These are phyloP conservation scores for Clarias batrachus DNA, from an alignment of 2,113 vertebrate species.

Conservation along the genomic window DNA sequence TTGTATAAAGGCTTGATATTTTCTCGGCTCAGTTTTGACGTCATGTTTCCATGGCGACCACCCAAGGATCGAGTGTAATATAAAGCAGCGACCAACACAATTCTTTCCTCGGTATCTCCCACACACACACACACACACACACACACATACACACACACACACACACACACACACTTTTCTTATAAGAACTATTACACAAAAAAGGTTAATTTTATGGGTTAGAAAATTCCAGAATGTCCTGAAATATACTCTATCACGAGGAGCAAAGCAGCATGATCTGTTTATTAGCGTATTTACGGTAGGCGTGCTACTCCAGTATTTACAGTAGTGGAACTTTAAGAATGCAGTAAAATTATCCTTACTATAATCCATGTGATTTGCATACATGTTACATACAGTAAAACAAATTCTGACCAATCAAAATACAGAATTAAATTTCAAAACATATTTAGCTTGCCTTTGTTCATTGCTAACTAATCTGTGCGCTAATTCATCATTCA, in stretches of 20 bases:
- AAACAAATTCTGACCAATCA: background rate
- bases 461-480: background rate
- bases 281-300: background rate
- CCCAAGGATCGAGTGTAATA: slow-evolving; percentile 7
- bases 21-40: slow-evolving; percentile 14
- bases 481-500: background rate
- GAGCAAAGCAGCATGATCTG: background rate
- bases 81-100: background rate
- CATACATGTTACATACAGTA: background rate
- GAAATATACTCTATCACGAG: background rate
- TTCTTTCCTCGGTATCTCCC: background rate
- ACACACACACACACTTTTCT: background rate
- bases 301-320: background rate
- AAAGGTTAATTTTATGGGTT: background rate
- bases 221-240: background rate
- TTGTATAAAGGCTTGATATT: slow-evolving; percentile 20
- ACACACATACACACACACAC: background rate
- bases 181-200: background rate
- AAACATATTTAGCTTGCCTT: background rate
- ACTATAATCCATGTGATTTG: background rate
- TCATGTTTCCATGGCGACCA: slow-evolving; percentile 32
- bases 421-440: background rate
- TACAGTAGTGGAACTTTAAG: background rate
- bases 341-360: background rate
- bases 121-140: background rate